Base-by-base conservation (phyloP, 2,113 vertebrate species). In the Diglossa brunneiventris region DNA sequence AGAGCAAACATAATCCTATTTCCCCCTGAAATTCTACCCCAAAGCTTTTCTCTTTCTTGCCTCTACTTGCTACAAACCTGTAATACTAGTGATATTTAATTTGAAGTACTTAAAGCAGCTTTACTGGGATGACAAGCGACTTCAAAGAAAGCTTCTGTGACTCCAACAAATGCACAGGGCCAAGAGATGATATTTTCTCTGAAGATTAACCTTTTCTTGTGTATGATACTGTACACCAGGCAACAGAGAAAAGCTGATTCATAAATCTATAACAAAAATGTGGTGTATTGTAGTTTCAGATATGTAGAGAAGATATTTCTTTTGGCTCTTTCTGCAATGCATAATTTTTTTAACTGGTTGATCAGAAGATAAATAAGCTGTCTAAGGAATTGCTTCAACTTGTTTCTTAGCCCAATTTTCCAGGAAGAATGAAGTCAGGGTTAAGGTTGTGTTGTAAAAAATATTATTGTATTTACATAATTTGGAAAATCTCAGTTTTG, bases 171-270 rank as follows among this genome's bases (percentile, higher is more conserved):
- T 37, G 58, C 53, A 87, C 11, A 67, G 55, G 89, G 44, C 49
- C 5, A 7, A 84, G 47, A 62, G 44, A 77, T 88, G 50, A 56
- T 88, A 89, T 91, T 96, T 96, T 93, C 82, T 56, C n/a, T 86
- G 76, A 74, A 80, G 87, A 87, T 95, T 96, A 97, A 92, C 82
- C 58, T 92, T 96, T 93, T 87, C 62, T 75, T 95, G n/a, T 30
- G 42, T 78, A 42, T 87, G 62, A 58, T 61, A n/a, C 22, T 74
- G 17, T 79, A 46, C 4, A 9, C 27, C 75, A 88, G 58, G 56
- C 28, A 91, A 70, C 26, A 86, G 31, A 5, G 18, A 41, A 89
- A 76, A 67, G 16, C 50, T 37, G 52, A 20, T 59, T 83, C 30
- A 13, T 53, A 67, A 59, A 18, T 8, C 12, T 56, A 1, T 55